Evolutionary conservation across 2,888 invertebrate species (phyloP).

Genomic region (Nemotelus nigrinus): DNA sequence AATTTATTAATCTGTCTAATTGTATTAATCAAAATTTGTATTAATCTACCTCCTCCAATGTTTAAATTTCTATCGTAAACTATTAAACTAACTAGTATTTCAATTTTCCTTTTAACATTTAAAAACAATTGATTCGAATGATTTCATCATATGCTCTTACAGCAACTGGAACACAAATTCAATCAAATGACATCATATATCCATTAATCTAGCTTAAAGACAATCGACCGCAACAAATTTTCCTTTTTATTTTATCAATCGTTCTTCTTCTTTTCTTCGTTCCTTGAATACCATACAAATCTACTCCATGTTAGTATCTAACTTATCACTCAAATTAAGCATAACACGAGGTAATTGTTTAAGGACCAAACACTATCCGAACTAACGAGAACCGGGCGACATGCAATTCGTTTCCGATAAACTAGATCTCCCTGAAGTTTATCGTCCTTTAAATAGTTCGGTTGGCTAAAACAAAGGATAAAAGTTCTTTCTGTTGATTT

Average conservation of each 20-base stretch:
- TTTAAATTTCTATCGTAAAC: no score
- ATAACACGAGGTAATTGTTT: conserved; percentile 48
- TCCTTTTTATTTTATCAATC: not conserved
- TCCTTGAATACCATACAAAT: not conserved
- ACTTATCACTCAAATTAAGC: conserved; percentile 48
- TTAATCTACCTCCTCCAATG: no score
- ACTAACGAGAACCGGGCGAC: conserved; percentile 26
- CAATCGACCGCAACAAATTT: not conserved
- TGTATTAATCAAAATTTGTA: no score
- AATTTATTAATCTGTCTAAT: no score
- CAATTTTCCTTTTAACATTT: no score
- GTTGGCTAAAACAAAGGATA: conserved; percentile 46
- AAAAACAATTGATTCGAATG: no score
- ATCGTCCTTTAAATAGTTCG: conserved; percentile 32
- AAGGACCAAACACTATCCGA: not conserved
- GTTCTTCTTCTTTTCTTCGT: not conserved
- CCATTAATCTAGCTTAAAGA: not conserved
- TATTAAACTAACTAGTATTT: no score
- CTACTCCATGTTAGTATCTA: conserved; percentile 19
- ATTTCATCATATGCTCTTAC: no score
- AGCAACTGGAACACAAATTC: no score
- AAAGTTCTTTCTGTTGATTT: conserved; percentile 55
- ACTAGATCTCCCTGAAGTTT: conserved; percentile 22
- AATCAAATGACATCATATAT: not conserved
- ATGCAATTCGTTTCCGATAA: conserved; percentile 40